Conservation (phyloP, 2,888 invertebrate genomes). For the Sphaerophoria rueppellii region DNA sequence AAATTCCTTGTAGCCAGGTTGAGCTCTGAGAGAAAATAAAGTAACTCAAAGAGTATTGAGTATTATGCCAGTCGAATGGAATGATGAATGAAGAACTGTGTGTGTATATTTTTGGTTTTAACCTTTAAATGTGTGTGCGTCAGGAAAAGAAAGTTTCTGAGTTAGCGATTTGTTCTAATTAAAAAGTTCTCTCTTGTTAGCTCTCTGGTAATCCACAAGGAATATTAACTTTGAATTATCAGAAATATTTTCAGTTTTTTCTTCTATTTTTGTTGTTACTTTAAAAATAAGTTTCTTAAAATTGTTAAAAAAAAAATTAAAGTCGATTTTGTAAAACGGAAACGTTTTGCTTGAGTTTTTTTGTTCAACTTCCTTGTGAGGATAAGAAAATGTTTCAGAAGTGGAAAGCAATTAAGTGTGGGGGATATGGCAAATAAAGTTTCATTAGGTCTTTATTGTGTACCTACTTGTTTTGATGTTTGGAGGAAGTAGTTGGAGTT, state of each 20-base stretch:
- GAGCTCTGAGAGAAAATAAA: not conserved
- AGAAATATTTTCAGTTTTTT: not conserved
- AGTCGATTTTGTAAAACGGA: too few species aligned
- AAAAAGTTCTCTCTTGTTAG: conserved; percentile 42
- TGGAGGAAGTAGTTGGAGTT: too few species aligned
- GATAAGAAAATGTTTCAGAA: too few species aligned
- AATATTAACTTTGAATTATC: conserved; percentile 29
- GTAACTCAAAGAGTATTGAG: conserved; percentile 15
- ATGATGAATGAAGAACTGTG: not conserved
- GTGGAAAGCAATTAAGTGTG: too few species aligned
- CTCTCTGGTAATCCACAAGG: not conserved
- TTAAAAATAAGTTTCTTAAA: not conserved
- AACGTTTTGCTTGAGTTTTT: too few species aligned
- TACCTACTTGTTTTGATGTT: too few species aligned
- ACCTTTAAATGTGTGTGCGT: not conserved
- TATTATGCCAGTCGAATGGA: not conserved
- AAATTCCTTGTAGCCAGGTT: not conserved
- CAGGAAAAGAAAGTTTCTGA: conserved; percentile 35
- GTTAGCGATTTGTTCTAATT: conserved; percentile 66
- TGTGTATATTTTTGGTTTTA: not conserved
- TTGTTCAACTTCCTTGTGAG: too few species aligned
- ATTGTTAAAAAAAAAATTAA: not conserved
- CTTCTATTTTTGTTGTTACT: not conserved
- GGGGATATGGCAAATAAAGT: too few species aligned
- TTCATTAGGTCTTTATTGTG: too few species aligned